These are phyloP conservation scores for Globia sparganii DNA, from an alignment of 2,888 invertebrate genomes.

Conservation along the genomic window DNA sequence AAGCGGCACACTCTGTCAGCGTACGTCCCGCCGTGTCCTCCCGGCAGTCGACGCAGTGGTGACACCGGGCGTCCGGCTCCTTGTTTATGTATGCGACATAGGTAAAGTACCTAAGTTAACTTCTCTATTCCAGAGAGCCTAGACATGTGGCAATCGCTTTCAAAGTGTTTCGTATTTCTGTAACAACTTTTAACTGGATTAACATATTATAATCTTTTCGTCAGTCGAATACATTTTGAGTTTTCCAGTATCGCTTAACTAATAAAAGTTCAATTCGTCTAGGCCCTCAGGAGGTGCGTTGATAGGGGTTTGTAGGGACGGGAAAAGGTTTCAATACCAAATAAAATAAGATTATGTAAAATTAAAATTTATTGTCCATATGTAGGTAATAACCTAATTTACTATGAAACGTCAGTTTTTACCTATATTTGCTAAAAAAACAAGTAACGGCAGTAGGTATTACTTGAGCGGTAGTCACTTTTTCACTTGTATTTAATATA, in stretches of 20 bases:
- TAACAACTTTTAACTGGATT: neutral
- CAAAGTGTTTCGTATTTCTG: constrained; percentile 1
- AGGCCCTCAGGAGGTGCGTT: neutral
- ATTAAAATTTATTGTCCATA: constrained; percentile 70
- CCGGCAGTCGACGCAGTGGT: too few species aligned
- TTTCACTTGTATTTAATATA: constrained; percentile 59
- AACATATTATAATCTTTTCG: neutral
- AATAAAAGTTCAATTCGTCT: neutral
- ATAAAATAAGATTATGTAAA: constrained; percentile 55
- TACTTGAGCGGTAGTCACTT: constrained; percentile 56
- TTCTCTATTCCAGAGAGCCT: neutral
- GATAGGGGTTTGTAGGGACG: neutral
- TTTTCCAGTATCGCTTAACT: neutral
- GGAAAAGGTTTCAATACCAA: constrained; percentile 12
- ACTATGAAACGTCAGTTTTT: constrained; percentile 58
- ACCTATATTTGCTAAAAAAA: constrained; percentile 56
- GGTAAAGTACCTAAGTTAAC: neutral
- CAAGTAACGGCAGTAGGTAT: constrained; percentile 57
- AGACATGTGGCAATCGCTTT: neutral
- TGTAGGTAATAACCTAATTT: constrained; percentile 62
- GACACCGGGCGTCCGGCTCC: too few species aligned
- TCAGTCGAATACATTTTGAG: neutral
- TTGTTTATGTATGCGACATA: too few species aligned
- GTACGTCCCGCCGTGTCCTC: too few species aligned
- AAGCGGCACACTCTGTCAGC: too few species aligned